Percentiles rank a stretch among this genome's conserved stretches.
phyloP scores from a whole-genome alignment of 2,113 vertebrate species.

The Dunckerocampus dactyliophorus region DNA sequence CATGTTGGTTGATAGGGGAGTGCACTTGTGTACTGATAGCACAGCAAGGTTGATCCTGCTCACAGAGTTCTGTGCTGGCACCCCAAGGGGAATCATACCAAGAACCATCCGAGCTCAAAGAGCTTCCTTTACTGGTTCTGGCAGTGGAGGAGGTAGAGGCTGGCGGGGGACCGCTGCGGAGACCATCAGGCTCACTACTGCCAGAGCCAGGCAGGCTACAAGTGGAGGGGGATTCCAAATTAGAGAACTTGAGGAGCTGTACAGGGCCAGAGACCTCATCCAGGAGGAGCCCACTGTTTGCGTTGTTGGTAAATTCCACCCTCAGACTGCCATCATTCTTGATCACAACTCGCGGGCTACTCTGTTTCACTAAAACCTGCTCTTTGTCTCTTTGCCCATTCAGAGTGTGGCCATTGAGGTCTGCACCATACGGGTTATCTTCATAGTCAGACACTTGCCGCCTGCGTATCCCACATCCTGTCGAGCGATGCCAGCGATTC shows the following conservation, averaged over 20 bases:
- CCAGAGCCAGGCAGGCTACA: slow-evolving; percentile 64
- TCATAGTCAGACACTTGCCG: slow-evolving; percentile 66
- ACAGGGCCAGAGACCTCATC: slow-evolving; percentile 79
- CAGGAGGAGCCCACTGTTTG: slow-evolving; percentile 52
- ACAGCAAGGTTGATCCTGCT: slow-evolving; percentile 72
- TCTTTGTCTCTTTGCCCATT: slow-evolving; percentile 65
- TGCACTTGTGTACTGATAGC: slow-evolving; percentile 65
- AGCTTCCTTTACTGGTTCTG: slow-evolving; percentile 91
- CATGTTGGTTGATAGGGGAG: slow-evolving; percentile 65
- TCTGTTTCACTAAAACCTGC: slow-evolving; percentile 73
- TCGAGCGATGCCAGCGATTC: slow-evolving; percentile 64
- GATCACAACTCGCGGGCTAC: slow-evolving; percentile 90
- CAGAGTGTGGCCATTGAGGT: slow-evolving; percentile 71
- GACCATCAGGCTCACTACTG: slow-evolving; percentile 55
- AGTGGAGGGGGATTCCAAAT: slow-evolving; percentile 69
- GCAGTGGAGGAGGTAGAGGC: slow-evolving; percentile 75
- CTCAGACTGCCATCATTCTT: slow-evolving; percentile 89
- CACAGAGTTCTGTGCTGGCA: slow-evolving; percentile 74
- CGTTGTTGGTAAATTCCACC: slow-evolving; percentile 88
- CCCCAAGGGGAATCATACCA: slow-evolving; percentile 96
- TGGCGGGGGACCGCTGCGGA: slow-evolving; percentile 55
- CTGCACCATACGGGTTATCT: slow-evolving; percentile 64
- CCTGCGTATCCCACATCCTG: slow-evolving; percentile 64
- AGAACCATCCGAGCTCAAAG: slow-evolving; percentile 88
- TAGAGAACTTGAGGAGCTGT: slow-evolving; percentile 87